phyloP scores from a whole-genome alignment of 2,797 vertebrate species.

The Acipenser ruthenus region DNA sequence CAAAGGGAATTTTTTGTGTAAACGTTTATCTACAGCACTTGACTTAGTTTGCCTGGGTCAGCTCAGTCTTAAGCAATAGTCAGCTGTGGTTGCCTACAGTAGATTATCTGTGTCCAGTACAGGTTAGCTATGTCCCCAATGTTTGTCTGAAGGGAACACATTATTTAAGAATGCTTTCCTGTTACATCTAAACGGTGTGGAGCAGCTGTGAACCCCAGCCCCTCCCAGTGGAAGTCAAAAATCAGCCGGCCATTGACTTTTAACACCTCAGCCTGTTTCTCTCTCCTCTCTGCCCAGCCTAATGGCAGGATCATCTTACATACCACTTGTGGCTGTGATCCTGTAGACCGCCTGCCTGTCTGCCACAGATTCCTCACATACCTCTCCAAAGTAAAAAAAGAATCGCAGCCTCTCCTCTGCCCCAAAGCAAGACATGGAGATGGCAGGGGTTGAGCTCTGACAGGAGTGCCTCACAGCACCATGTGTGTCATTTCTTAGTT shows the following conservation, averaged over 20 bases:
- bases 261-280: slow-evolving; percentile 5
- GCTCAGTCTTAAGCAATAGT: too few species aligned
- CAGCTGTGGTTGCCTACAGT: too few species aligned
- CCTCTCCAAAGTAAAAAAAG: slow-evolving; percentile 58
- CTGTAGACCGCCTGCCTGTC: slow-evolving; percentile 46
- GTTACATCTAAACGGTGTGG: slow-evolving; percentile 4
- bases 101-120: background rate
- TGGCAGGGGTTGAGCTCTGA: slow-evolving; percentile 47
- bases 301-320: slow-evolving; percentile 50
- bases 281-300: slow-evolving; percentile 22
- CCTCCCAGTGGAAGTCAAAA: background rate
- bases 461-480: slow-evolving; percentile 24
- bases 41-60: too few species aligned
- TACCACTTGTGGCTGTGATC: slow-evolving; percentile 50
- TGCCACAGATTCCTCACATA: slow-evolving; percentile 74
- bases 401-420: slow-evolving; percentile 33
- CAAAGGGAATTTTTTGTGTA: too few species aligned
- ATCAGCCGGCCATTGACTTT: slow-evolving; percentile 2
- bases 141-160: background rate
- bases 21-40: too few species aligned
- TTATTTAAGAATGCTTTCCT: background rate
- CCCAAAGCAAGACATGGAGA: slow-evolving; percentile 62
- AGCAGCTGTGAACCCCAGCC: slow-evolving; percentile 20
- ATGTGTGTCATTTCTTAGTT: slow-evolving; percentile 23
- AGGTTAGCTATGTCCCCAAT: background rate